phyloP scores from a whole-genome alignment of 1,140 invertebrate genomes.

The Plutomurus gul region DNA sequence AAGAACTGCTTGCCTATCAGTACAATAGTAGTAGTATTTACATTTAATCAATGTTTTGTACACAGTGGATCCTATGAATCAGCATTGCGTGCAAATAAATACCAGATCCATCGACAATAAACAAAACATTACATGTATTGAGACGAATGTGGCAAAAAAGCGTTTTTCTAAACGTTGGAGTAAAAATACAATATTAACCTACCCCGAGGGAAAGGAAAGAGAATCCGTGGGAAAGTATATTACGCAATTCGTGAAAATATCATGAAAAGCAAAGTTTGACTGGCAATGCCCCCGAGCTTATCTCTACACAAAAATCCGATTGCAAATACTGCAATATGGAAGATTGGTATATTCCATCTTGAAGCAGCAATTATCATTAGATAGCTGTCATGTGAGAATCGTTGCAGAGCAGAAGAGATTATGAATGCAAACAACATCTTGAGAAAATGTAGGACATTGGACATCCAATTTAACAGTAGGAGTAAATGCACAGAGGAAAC shows the following conservation, averaged over 20 bases:
- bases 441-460: too few species aligned
- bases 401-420: too few species aligned
- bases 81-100: background rate
- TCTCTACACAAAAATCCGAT: background rate
- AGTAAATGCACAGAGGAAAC: too few species aligned
- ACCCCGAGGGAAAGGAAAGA: background rate
- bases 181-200: background rate
- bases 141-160: background rate
- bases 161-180: background rate
- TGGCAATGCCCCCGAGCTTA: background rate
- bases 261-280: background rate
- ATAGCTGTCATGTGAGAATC: too few species aligned
- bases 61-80: too few species aligned
- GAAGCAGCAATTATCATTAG: too few species aligned
- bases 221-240: conserved; percentile 16
- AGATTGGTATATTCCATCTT: too few species aligned
- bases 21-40: background rate
- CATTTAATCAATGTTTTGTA: too few species aligned
- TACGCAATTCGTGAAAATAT: conserved; percentile 1
- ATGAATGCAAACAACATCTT: too few species aligned
- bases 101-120: background rate
- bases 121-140: background rate
- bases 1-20: too few species aligned
- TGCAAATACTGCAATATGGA: too few species aligned
- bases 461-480: too few species aligned